phyloP scores from a whole-genome alignment of 2,797 vertebrate genomes.

The Anguilla anguilla region DNA sequence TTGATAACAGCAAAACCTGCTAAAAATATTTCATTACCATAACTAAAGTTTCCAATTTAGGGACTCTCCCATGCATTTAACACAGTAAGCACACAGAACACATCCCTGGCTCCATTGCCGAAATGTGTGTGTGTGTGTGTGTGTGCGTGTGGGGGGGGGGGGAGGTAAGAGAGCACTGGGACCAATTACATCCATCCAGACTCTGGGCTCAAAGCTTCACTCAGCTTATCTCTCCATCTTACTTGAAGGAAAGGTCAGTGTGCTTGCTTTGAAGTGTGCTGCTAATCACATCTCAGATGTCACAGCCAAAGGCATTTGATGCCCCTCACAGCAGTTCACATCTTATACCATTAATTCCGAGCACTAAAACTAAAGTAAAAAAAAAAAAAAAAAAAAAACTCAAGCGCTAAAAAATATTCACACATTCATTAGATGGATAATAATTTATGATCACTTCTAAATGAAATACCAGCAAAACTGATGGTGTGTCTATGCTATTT shows the following conservation, averaged over 20 bases:
- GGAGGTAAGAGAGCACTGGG: neutral
- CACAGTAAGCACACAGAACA: neutral
- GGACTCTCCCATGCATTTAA: neutral
- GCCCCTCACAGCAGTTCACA: neutral
- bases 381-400: too few relatives aligned
- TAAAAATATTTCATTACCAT: neutral
- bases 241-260: constrained; percentile 19
- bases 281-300: constrained; percentile 33
- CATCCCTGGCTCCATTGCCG: neutral
- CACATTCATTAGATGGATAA: neutral
- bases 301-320: constrained; percentile 26
- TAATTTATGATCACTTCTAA: neutral
- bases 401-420: neutral
- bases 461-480: neutral
- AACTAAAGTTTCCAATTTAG: neutral
- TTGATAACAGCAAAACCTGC: neutral
- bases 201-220: neutral
- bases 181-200: constrained; percentile 4
- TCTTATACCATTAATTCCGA: neutral
- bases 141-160: neutral
- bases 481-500: neutral
- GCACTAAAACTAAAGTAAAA: neutral
- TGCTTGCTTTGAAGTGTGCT: constrained; percentile 26
- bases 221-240: neutral
- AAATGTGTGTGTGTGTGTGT: too few relatives aligned